Conservation (phyloP, 1,140 invertebrate genomes). For the Temnothorax nylanderi region DNA sequence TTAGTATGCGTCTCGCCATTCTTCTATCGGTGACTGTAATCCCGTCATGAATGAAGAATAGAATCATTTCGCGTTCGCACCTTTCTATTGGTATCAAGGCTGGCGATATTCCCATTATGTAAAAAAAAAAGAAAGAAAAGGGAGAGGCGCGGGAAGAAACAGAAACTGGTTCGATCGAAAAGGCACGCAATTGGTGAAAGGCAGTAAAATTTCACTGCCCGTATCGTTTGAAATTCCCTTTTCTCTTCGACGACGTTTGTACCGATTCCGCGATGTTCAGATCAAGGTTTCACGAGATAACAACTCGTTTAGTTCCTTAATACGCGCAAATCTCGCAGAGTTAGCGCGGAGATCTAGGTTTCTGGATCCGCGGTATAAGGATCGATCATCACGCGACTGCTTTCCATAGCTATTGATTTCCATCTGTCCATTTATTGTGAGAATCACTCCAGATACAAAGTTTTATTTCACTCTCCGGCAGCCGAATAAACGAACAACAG, state of each 20-base stretch:
- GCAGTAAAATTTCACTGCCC: conserved; percentile 75
- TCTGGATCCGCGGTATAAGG: conserved; percentile 65
- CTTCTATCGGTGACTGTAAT: neutral
- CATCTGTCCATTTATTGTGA: neutral
- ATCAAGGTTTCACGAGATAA: conserved; percentile 65
- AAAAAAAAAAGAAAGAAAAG: neutral
- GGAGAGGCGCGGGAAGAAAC: conserved; percentile 49
- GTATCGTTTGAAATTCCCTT: conserved; percentile 65
- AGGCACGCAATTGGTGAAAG: conserved; percentile 74
- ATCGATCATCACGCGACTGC: neutral
- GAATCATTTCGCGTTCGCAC: neutral
- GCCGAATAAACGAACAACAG: neutral
- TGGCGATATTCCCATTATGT: conserved; percentile 36
- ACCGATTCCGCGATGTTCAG: conserved; percentile 58
- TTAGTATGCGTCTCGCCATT: conserved; percentile 7
- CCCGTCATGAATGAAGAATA: neutral
- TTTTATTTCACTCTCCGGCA: conserved; percentile 2
- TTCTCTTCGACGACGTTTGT: conserved; percentile 39
- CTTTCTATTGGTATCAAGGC: neutral
- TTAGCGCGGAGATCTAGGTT: conserved; percentile 71
- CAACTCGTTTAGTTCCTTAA: conserved; percentile 73
- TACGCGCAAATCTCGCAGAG: conserved; percentile 21
- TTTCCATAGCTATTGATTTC: conserved; percentile 1
- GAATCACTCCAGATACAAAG: neutral
- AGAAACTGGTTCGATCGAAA: conserved; percentile 66